These are phyloP conservation scores for Poeciliopsis infans DNA, from an alignment of 2,797 vertebrate genomes.

Conservation along the genomic window DNA sequence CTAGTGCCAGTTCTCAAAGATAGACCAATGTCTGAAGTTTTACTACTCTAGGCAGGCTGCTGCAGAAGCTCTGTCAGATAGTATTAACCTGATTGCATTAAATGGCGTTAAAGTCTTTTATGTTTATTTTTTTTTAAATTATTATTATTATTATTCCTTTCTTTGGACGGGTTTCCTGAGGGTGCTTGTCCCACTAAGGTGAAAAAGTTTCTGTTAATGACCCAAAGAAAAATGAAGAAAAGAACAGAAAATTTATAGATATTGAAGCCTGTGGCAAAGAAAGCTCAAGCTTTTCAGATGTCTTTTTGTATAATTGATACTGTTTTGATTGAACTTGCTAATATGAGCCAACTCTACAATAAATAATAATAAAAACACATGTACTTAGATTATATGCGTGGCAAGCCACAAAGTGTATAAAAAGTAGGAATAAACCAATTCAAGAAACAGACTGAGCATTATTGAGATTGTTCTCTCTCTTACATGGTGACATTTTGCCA, in stretches of 20 bases:
- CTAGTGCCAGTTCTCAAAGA: not conserved
- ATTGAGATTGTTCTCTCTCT: not conserved
- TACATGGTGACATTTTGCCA: not conserved
- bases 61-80: not conserved
- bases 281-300: slow-evolving; percentile 3
- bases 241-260: not conserved
- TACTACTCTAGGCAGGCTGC: not conserved
- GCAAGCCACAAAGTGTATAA: not conserved
- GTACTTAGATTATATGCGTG: not conserved
- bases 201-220: not conserved
- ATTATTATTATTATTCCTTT: not conserved
- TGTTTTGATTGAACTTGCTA: not conserved
- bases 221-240: not conserved
- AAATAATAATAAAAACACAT: not conserved
- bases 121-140: not conserved
- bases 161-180: not conserved
- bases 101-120: not conserved
- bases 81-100: slow-evolving; percentile 1
- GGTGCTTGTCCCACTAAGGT: not conserved
- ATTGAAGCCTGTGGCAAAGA: not conserved
- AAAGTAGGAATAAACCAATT: not conserved
- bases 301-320: slow-evolving; percentile 6
- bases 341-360: not conserved
- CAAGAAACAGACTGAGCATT: not conserved
- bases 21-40: not conserved